A percentile compares a stretch with the other conserved stretches of the same genome.
These are phyloP conservation scores for Sipunculus nudus DNA, from an alignment of 2,888 invertebrate genomes.

Conservation along the genomic window DNA sequence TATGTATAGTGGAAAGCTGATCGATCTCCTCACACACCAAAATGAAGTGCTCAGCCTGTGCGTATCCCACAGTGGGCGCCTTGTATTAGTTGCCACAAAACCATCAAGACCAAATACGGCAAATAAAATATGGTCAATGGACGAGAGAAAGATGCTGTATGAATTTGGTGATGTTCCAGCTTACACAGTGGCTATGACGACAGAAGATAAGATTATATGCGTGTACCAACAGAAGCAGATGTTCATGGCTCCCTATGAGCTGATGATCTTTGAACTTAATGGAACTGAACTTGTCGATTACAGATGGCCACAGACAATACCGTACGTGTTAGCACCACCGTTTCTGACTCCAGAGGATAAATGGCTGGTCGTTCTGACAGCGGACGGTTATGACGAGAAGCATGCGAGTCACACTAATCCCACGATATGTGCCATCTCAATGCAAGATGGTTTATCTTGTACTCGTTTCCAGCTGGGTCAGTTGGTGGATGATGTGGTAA, in stretches of 20 bases:
- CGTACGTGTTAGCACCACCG: slow-evolving; percentile 50
- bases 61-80: slow-evolving; percentile 54
- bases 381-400: slow-evolving; percentile 48
- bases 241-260: slow-evolving; percentile 46
- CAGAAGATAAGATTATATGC: not conserved
- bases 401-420: slow-evolving; percentile 50
- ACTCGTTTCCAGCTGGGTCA: too few relatives aligned
- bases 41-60: slow-evolving; percentile 51
- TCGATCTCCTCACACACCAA: slow-evolving; percentile 63
- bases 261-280: slow-evolving; percentile 37
- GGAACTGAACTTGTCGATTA: slow-evolving; percentile 41
- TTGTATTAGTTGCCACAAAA: slow-evolving; percentile 51
- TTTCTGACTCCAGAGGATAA: slow-evolving; percentile 57
- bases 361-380: slow-evolving; percentile 57
- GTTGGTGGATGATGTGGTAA: slow-evolving; percentile 50
- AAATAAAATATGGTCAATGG: slow-evolving; percentile 62
- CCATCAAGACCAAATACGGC: slow-evolving; percentile 46
- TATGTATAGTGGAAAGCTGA: slow-evolving; percentile 56
- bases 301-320: slow-evolving; percentile 43
- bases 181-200: slow-evolving; percentile 49
- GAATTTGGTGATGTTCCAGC: slow-evolving; percentile 59
- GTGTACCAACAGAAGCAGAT: slow-evolving; percentile 46
- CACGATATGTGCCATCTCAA: slow-evolving; percentile 52
- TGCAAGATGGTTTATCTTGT: slow-evolving; percentile 47
- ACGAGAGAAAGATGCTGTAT: slow-evolving; percentile 50